Evolutionary conservation across 1,140 invertebrate species (phyloP), one percentile per base, ranked within the genome.

Genomic region (Medauroidea extradentata): DNA sequence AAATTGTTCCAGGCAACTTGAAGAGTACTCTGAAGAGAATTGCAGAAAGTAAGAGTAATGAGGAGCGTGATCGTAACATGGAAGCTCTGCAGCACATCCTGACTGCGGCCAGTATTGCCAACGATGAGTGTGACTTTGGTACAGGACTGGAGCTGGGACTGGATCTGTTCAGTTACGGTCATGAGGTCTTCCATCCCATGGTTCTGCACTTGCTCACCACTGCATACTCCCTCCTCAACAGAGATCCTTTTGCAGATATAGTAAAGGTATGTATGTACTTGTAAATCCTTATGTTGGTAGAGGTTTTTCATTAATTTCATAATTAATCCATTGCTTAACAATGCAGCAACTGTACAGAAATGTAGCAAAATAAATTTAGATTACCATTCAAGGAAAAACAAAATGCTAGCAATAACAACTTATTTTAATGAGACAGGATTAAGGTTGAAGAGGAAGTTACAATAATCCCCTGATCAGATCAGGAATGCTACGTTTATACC

Each of bases 51-150:
- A 75, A 78, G 65, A 75, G 72, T 9, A 78, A 85, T 51, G 67
- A 71, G n/a, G 84, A 88, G 49, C 69, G 78, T 58, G 84, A 83
- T 66, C 78, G 78, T 67, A 64, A 74, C 78, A 61, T 78, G 85
- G 60, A 83, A 78, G 57, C 85, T 8, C 70, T 96, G 3, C 87
- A 94, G 63, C 86, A 89, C 64, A 74, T 93, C 8, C 82, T 93
- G 24, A 91, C 87, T 38, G 84, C 83, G 65, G 85, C 91, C 7
- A 91, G 85, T 68, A 94, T 94, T 73, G 93, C 94, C 1, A 87
- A 89, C 61, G 94, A 97, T 73, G 94, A 97, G 74, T 93, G 90
- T 72, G 94, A 97, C 74, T 96, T 94, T 78, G 94, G 94, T 1
- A 93, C 90, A 50, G 89, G 91, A 4, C 69, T 97, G 1, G 94